Base-by-base conservation (phyloP, 2,888 invertebrate species). In the Drosophila limbata region DNA sequence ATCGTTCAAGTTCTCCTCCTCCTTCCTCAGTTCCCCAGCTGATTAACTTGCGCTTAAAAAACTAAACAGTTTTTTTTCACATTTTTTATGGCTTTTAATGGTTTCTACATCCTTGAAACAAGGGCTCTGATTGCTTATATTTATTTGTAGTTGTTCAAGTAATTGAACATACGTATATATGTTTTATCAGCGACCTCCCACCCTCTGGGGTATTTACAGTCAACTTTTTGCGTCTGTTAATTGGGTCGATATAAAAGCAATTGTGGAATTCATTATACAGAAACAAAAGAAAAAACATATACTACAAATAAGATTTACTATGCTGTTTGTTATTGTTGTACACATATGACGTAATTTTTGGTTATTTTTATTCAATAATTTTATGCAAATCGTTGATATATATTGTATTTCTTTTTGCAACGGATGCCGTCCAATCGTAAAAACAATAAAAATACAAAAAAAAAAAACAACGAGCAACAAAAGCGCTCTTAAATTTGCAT, bases 31-130 rank as follows among this genome's bases (percentile, higher is more conserved):
- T 28, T 19, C 51, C 17, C 51, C 53, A 65, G 53, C 73, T 84
- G 86, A 82, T 86, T 82, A 84, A 78, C 67, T 79, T 80, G 55
- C 47, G 84, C 76, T 79, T 79, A 84, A 78, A 83, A 86, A 74
- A 67, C 76, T 78, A 84, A 74, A 69, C 81, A 76, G 79, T 81
- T 84, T 83, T 81, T 83, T 66, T 56, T 81, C 64, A 66, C 61
- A 37, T 55, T 63, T 63, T 87, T 84, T 82, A 87, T 73, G 57
- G 67, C 67, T 70, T 84, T 84, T 84, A 84, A 84, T 87, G 73
- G 61, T 68, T 68, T 57, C 69, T 67, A 70, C 73, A 82, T 84
- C 83, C 83, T 87, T 84, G 83, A 76, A 61, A 53, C 60, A 79
- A 69, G 62, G 53, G 52, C 59, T 47, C 48, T 25, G 72, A 67